These are phyloP conservation scores for Microctenopoma stevenorrisi DNA, from an alignment of 2,797 vertebrate species.

Conservation along the genomic window DNA sequence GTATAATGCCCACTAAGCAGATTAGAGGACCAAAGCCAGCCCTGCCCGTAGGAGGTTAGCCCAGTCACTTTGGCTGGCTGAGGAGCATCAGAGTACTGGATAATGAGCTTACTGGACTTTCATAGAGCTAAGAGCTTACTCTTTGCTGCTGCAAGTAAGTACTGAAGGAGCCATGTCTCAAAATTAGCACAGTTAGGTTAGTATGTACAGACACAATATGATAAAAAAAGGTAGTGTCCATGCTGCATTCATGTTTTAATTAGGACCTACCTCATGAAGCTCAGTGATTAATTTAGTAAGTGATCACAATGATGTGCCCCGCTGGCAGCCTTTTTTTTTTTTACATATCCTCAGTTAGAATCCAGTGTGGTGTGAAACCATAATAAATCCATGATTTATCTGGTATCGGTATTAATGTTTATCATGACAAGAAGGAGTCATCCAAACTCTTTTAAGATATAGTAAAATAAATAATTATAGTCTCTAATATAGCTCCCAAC, in stretches of 20 bases:
- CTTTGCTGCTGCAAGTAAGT: slow-evolving; percentile 68
- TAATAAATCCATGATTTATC: slow-evolving; percentile 4
- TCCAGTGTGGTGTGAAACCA: not conserved
- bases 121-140: slow-evolving; percentile 71
- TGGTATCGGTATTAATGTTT: not conserved
- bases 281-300: not conserved
- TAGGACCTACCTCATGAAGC: not conserved
- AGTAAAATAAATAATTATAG: slow-evolving; percentile 17
- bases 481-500: slow-evolving; percentile 9
- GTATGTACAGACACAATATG: not conserved
- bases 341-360: not conserved
- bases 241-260: not conserved
- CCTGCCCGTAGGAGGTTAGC: slow-evolving; percentile 73
- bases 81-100: slow-evolving; percentile 74
- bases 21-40: slow-evolving; percentile 82
- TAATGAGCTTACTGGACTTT: slow-evolving; percentile 84
- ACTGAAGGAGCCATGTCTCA: slow-evolving; percentile 30
- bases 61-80: slow-evolving; percentile 74
- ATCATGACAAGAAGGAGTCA: not conserved
- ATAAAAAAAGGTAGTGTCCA: too few relatives aligned
- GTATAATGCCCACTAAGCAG: slow-evolving; percentile 84
- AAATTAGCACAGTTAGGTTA: not conserved
- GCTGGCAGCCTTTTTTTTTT: not conserved
- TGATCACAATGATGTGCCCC: not conserved
- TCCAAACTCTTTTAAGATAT: not conserved